phyloP scores from a whole-genome alignment of 2,888 invertebrate genomes.

The Pseudococcus longispinus region DNA sequence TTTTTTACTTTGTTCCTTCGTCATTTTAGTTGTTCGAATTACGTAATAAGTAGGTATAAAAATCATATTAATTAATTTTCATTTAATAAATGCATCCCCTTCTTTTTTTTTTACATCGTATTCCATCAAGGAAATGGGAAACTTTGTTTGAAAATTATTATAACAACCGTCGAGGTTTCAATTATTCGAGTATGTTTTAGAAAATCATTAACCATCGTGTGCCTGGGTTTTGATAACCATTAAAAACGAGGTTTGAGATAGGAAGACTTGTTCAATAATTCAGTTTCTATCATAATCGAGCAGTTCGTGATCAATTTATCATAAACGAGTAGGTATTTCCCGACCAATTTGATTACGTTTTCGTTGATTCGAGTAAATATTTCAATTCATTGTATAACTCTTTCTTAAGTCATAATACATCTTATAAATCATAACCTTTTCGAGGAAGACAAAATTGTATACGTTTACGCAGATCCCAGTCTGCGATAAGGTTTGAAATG shows the following conservation, averaged over 20 bases:
- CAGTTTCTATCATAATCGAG: not conserved
- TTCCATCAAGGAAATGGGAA: not conserved
- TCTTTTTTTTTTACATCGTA: not conserved
- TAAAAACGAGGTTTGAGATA: not conserved
- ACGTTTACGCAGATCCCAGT: not conserved
- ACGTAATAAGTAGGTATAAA: not conserved
- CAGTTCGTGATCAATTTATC: too few relatives aligned
- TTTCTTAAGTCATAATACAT: conserved; percentile 6
- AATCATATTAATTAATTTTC: not conserved
- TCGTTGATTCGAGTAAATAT: not conserved
- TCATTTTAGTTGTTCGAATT: not conserved
- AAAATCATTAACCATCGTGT: not conserved
- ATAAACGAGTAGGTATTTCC: too few relatives aligned
- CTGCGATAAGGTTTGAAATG: not conserved
- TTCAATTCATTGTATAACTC: not conserved
- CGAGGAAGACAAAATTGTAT: not conserved
- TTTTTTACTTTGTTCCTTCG: not conserved
- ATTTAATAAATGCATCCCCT: not conserved
- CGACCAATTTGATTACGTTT: not conserved
- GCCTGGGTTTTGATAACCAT: not conserved
- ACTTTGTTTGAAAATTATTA: not conserved
- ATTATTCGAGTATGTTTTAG: not conserved
- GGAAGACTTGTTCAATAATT: not conserved
- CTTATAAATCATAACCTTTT: not conserved
- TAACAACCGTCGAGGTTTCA: not conserved